Evolutionary conservation across 2,113 vertebrate species (phyloP).

Genomic region (Tympanuchus pallidicinctus): DNA sequence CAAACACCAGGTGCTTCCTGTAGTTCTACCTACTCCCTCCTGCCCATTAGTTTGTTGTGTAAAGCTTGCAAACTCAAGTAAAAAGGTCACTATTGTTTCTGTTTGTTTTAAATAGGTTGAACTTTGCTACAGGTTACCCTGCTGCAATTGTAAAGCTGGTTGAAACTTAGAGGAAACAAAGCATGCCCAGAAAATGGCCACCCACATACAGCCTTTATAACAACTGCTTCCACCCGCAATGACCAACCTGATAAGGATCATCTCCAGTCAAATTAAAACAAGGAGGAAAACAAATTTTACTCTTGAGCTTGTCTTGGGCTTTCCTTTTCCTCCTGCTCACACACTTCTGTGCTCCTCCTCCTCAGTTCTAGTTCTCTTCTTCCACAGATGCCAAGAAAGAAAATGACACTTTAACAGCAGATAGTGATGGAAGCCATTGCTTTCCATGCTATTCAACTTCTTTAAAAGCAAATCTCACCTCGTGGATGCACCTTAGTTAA

Average conservation of each 20-base stretch:
- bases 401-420: constrained; percentile 20
- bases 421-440: neutral
- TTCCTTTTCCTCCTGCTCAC: neutral
- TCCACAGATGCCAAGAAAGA: constrained; percentile 23
- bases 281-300: neutral
- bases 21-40: neutral
- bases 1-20: neutral
- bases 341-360: neutral
- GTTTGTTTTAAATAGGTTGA: neutral
- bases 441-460: neutral
- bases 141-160: neutral
- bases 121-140: neutral
- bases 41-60: neutral
- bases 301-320: neutral
- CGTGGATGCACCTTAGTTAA: constrained; percentile 53
- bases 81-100: neutral
- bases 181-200: neutral
- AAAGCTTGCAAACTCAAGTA: neutral
- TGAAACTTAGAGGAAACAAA: constrained; percentile 9
- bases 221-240: rapidly evolving
- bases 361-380: neutral
- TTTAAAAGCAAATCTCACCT: neutral
- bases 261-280: neutral
- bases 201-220: neutral
- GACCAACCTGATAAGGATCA: neutral